These are phyloP conservation scores for Pogonocichla stellata DNA, from an alignment of 2,113 vertebrate species.

Conservation along the genomic window DNA sequence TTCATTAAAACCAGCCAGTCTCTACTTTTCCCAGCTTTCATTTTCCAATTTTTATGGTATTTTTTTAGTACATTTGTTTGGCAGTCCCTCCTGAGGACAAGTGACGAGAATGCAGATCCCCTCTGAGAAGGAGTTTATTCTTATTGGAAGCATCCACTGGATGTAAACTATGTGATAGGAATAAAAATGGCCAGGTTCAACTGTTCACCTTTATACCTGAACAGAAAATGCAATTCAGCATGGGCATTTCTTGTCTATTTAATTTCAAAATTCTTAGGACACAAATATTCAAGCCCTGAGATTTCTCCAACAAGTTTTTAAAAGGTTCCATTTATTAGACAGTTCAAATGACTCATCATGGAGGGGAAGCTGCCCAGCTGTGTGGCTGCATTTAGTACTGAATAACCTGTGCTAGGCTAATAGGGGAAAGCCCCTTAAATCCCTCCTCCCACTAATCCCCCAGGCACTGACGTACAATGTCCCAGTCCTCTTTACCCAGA, in stretches of 20 bases:
- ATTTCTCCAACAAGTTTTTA: background rate
- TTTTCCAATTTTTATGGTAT: background rate
- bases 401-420: background rate
- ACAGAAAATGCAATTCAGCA: background rate
- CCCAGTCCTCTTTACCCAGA: background rate
- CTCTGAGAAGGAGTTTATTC: background rate
- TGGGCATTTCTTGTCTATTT: background rate
- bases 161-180: background rate
- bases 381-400: background rate
- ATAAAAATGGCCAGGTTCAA: background rate
- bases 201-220: background rate
- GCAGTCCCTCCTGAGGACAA: background rate
- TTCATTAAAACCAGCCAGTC: background rate
- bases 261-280: background rate
- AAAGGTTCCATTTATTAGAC: background rate
- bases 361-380: slow-evolving; percentile 1
- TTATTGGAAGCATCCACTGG: background rate
- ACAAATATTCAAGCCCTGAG: background rate
- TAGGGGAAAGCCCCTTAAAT: background rate
- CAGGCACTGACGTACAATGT: background rate
- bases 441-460: background rate
- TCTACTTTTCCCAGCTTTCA: background rate
- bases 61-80: background rate
- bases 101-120: background rate
- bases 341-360: background rate